Percentiles rank a stretch among this genome's conserved stretches.
These are phyloP conservation scores for Syndactyla subalaris DNA, from an alignment of 2,797 vertebrate species.

Conservation along the genomic window DNA sequence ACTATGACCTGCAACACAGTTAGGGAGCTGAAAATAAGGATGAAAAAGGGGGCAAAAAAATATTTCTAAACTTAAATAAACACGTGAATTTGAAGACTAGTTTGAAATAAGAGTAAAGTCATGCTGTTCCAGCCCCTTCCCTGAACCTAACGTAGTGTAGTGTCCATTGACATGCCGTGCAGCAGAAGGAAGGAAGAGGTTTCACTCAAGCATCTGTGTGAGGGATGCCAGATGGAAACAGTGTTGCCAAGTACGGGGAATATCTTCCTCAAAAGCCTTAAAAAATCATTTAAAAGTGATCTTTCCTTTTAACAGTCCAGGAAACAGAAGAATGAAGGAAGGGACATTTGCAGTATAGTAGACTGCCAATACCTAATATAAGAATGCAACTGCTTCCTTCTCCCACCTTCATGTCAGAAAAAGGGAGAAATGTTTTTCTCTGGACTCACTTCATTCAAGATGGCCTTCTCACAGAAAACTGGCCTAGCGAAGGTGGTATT, in stretches of 20 bases:
- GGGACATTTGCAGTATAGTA: not conserved
- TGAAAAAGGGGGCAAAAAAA: not conserved
- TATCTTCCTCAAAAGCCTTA: not conserved
- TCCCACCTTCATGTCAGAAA: not conserved
- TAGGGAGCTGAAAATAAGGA: not conserved
- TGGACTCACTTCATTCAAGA: not conserved
- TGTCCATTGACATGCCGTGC: rapidly evolving
- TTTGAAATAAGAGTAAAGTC: not conserved
- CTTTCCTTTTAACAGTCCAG: not conserved
- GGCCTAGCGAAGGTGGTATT: not conserved
- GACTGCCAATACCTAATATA: not conserved
- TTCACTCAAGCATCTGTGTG: not conserved
- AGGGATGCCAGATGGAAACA: not conserved
- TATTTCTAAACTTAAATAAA: not conserved
- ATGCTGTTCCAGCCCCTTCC: not conserved
- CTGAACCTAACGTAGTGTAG: not conserved
- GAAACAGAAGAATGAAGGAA: not conserved
- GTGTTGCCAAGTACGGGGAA: not conserved
- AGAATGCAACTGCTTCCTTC: not conserved
- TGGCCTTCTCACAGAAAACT: not conserved
- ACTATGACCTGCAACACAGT: not conserved
- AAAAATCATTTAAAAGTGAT: not conserved
- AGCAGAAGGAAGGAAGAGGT: not conserved
- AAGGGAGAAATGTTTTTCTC: not conserved
- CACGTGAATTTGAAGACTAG: not conserved